These are phyloP conservation scores for Lepidocolaptes lacrymiger DNA, from an alignment of 2,797 vertebrate species.

Conservation along the genomic window DNA sequence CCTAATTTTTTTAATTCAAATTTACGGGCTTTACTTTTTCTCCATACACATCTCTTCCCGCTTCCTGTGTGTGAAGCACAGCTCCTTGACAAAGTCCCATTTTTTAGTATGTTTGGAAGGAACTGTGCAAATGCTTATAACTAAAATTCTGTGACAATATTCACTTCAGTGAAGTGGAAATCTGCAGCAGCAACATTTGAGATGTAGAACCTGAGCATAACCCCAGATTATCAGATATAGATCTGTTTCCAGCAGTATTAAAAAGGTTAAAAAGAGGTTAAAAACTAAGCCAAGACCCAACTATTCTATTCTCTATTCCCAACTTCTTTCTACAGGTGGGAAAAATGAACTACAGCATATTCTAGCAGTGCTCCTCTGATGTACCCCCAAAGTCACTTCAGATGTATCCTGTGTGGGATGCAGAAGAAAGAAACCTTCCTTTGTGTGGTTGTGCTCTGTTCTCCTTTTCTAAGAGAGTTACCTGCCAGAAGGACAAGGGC, in stretches of 20 bases:
- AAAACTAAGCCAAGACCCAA: not conserved
- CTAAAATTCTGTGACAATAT: not conserved
- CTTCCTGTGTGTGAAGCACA: not conserved
- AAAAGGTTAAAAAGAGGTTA: not conserved
- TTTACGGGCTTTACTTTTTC: not conserved
- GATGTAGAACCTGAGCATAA: not conserved
- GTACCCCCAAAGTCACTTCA: not conserved
- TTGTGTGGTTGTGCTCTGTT: not conserved
- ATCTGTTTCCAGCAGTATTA: not conserved
- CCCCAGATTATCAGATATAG: not conserved
- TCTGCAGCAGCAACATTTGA: not conserved
- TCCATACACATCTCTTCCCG: not conserved
- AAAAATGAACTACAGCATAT: not conserved
- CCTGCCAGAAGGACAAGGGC: not conserved
- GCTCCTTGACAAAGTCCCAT: not conserved
- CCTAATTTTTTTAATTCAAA: not conserved
- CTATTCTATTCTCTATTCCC: not conserved
- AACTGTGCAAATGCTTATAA: not conserved
- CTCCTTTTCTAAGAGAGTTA: not conserved
- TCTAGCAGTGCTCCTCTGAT: not conserved
- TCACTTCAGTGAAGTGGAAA: not conserved
- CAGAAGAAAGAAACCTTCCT: not conserved
- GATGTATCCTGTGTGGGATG: not conserved
- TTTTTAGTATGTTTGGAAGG: not conserved
- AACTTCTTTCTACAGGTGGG: not conserved